phyloP scores from a whole-genome alignment of 2,797 vertebrate genomes.

The Pristis pectinata region DNA sequence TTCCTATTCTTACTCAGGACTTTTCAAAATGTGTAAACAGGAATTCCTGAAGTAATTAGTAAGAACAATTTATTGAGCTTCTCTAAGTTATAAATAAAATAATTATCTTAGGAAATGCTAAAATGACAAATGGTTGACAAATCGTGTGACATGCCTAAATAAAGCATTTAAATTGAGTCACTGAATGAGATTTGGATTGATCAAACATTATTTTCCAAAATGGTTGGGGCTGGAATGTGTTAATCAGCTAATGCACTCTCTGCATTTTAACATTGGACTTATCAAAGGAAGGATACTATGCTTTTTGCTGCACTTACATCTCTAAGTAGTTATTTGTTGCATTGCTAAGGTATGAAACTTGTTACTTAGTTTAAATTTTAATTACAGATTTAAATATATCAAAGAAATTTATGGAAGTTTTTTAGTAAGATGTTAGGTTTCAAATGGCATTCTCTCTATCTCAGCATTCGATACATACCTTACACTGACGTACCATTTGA shows the following conservation, averaged over 20 bases:
- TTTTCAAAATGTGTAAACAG: neutral
- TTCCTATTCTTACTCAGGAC: neutral
- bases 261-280: neutral
- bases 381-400: neutral
- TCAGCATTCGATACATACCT: neutral
- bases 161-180: neutral
- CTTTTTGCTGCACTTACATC: neutral
- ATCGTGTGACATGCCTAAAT: neutral
- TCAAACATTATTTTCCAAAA: neutral
- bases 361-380: constrained; percentile 14
- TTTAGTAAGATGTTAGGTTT: neutral
- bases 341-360: neutral
- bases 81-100: neutral
- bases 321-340: neutral
- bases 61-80: neutral
- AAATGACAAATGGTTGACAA: neutral
- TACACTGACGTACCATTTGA: neutral
- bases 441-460: neutral
- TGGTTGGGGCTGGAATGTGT: neutral
- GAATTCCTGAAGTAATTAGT: neutral
- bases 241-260: neutral
- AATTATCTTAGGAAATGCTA: neutral
- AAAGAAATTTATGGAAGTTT: neutral
- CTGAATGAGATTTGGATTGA: neutral
- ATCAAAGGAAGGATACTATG: neutral